Evolutionary conservation across 2,888 invertebrate genomes (phyloP), one percentile per base, ranked within the genome.

Genomic region (Spodoptera exigua): DNA sequence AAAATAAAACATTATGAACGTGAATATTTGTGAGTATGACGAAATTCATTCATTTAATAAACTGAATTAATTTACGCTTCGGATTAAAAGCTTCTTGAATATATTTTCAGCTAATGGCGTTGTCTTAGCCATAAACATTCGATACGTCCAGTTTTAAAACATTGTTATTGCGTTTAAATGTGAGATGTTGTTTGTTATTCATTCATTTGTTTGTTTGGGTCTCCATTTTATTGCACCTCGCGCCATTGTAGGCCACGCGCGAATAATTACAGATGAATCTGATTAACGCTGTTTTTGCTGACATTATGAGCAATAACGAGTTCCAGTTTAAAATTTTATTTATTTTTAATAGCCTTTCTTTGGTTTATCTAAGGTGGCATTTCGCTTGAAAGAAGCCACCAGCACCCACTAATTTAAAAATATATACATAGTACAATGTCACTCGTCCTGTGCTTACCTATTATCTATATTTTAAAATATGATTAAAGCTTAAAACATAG

Each of bases 171-270:
- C 39, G 49, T 70, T 63, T 72, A 54, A 64, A 70, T 74, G 77
- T 55, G 60, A 74, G 58, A 61, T 57, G 36, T 54, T 75, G 61
- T 73, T 78, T 76, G 76, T 76, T 75, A 67, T 75, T 70, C 70
- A 40, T 64, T 74, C 54, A 49, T 55, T 34, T 76, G 76, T 73
- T 75, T 72, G 72, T 70, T 74, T 76, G 70, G 63, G 65, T 64
- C 61, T 64, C 65, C 53, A 70, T 74, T 76, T 78, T 76, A 78
- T 79, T 74, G 57, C 65, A 43, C 18, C 51, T 53, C 53, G 48
- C 61, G 57, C 56, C 62, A 57, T 66, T 87, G 82, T 85, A 81
- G 84, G 85, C 85, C 86, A 86, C 79, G 85, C 84, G 79, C 85
- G 80, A 68, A 77, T 82, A 82, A 87, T 85, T 81, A 85, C 82